A percentile compares a stretch with the other conserved stretches of the same genome.
Conservation (phyloP, 1,140 invertebrate species). For the Bombus haemorrhoidalis region DNA sequence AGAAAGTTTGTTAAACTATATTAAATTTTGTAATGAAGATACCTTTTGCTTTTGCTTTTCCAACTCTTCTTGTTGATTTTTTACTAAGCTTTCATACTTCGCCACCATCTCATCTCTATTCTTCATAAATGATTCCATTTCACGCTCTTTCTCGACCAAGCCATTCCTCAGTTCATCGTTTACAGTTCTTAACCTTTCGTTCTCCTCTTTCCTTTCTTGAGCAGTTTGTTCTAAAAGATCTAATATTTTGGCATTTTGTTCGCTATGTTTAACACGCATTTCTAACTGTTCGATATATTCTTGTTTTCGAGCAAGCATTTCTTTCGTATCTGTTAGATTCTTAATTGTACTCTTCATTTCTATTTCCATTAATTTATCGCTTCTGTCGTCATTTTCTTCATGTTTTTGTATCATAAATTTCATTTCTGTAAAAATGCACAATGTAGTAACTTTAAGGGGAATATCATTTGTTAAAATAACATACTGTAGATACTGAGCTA, state of each 20-base stretch:
- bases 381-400: conserved; percentile 32
- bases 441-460: neutral
- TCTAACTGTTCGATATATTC: conserved; percentile 58
- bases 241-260: conserved; percentile 58
- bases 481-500: neutral
- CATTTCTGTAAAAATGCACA: conserved; percentile 59
- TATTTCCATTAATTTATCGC: conserved; percentile 64
- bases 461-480: neutral
- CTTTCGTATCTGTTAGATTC: conserved; percentile 56
- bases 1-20: neutral
- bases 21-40: conserved; percentile 4
- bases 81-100: conserved; percentile 74
- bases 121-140: conserved; percentile 73
- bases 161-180: conserved; percentile 64
- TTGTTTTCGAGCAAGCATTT: conserved; percentile 50
- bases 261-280: conserved; percentile 36
- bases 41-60: conserved; percentile 68
- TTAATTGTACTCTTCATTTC: conserved; percentile 67
- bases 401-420: conserved; percentile 63
- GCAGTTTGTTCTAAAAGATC: conserved; percentile 56
- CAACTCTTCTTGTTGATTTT: conserved; percentile 65
- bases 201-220: conserved; percentile 65
- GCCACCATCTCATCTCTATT: conserved; percentile 70
- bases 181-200: conserved; percentile 55
- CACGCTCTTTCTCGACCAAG: conserved; percentile 64